Evolutionary conservation across 2,113 vertebrate genomes (phyloP).

Genomic region (Ascaphus truei): DNA sequence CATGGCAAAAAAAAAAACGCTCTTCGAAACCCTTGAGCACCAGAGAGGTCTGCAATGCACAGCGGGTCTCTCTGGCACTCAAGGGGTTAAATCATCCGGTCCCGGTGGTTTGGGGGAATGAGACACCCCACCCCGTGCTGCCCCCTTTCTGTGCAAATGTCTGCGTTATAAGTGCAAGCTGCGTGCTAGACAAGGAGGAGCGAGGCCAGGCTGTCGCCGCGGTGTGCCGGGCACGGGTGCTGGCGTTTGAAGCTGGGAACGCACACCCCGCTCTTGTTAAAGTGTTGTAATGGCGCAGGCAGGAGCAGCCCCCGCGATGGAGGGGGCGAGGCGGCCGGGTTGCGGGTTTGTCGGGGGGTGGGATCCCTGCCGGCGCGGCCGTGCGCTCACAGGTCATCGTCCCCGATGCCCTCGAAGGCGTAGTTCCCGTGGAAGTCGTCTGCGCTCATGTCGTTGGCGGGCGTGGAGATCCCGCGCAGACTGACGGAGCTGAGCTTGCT

Average conservation of each 20-base stretch:
- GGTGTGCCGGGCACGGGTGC: conserved; percentile 32
- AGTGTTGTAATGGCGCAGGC: conserved; percentile 52
- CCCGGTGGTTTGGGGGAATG: neutral
- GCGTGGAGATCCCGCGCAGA: conserved; percentile 87
- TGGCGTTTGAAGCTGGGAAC: conserved; percentile 39
- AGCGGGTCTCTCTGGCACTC: neutral
- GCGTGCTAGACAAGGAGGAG: neutral
- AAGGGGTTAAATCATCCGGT: conserved; percentile 12
- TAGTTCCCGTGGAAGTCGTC: conserved; percentile 95
- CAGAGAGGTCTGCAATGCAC: conserved; percentile 20
- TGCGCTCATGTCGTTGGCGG: conserved; percentile 75
- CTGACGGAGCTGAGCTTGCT: conserved; percentile 94
- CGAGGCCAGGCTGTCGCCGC: conserved; percentile 16
- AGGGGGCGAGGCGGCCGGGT: neutral
- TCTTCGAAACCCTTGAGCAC: neutral
- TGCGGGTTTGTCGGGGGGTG: neutral
- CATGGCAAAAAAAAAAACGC: neutral
- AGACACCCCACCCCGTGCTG: neutral
- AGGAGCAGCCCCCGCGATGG: neutral
- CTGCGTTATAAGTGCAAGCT: conserved; percentile 28
- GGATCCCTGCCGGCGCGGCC: neutral
- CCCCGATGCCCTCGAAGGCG: conserved; percentile 95
- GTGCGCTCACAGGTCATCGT: conserved; percentile 86
- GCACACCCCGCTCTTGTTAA: conserved; percentile 38
- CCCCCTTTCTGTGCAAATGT: conserved; percentile 14